Percentiles rank a stretch among this genome's conserved stretches.
Conservation (phyloP, 2,113 vertebrate genomes). For the Aptenodytes forsteri region DNA sequence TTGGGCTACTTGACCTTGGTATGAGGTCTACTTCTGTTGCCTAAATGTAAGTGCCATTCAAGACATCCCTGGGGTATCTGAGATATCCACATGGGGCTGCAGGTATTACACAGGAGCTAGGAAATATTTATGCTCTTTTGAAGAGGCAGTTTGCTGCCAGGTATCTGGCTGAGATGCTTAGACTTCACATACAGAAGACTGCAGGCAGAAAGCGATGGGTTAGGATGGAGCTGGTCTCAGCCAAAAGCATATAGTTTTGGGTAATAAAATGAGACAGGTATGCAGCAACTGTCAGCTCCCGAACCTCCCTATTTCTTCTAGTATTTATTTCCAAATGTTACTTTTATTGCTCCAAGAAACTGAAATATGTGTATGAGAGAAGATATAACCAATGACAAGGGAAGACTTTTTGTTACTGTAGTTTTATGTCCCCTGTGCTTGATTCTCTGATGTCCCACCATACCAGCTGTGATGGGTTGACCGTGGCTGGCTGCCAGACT, state of each 20-base stretch:
- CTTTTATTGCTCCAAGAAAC: neutral
- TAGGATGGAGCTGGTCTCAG: neutral
- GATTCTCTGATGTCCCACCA: neutral
- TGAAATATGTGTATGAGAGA: neutral
- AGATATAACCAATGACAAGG: neutral
- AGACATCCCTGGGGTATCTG: neutral
- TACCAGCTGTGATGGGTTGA: neutral
- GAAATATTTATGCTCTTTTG: neutral
- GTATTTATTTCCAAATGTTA: neutral
- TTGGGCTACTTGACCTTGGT: neutral
- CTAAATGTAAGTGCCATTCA: neutral
- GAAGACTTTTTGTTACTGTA: neutral
- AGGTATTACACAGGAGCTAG: neutral
- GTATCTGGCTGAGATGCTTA: neutral
- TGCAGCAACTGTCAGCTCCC: neutral
- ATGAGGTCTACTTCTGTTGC: neutral
- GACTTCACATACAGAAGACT: neutral
- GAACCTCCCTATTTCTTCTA: neutral
- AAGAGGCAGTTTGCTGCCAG: neutral
- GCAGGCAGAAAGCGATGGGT: neutral
- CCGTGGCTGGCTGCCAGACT: neutral
- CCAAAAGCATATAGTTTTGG: neutral
- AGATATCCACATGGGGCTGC: neutral
- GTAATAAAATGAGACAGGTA: neutral
- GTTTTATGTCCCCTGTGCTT: neutral